Conservation (phyloP, 2,113 vertebrate genomes). For the Tragelaphus buxtoni region DNA sequence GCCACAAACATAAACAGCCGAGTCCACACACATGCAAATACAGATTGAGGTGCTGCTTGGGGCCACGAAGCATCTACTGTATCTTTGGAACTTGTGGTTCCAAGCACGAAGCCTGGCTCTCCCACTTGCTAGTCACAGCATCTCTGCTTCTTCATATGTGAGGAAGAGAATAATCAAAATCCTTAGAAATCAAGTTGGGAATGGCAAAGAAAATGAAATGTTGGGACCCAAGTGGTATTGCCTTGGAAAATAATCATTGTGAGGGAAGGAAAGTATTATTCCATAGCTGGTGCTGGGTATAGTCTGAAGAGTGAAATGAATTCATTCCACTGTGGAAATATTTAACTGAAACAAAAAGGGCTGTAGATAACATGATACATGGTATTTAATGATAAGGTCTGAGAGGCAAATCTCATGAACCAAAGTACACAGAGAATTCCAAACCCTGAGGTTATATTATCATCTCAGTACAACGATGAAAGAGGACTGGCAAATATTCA, state of each 20-base stretch:
- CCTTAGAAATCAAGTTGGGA: not conserved
- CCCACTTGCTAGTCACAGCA: not conserved
- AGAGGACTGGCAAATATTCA: not conserved
- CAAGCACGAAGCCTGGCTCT: not conserved
- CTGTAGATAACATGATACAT: not conserved
- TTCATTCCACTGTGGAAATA: not conserved
- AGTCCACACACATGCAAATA: not conserved
- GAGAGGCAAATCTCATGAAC: not conserved
- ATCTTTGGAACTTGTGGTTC: not conserved
- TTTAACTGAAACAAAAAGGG: not conserved
- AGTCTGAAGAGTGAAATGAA: not conserved
- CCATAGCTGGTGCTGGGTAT: not conserved
- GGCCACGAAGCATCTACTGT: not conserved
- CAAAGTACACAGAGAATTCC: not conserved
- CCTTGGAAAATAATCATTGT: not conserved
- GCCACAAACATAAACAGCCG: not conserved
- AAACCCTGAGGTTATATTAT: not conserved
- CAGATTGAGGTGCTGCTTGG: rapidly evolving
- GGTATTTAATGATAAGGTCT: not conserved
- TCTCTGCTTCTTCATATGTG: not conserved
- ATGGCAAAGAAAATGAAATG: not conserved
- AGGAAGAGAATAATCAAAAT: not conserved
- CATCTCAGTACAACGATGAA: not conserved
- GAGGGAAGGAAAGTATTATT: not conserved
- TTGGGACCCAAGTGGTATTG: too few relatives aligned